Percentiles rank a stretch among this genome's conserved stretches.
These are phyloP conservation scores for Sinella curviseta DNA, from an alignment of 1,140 invertebrate genomes.

Conservation along the genomic window DNA sequence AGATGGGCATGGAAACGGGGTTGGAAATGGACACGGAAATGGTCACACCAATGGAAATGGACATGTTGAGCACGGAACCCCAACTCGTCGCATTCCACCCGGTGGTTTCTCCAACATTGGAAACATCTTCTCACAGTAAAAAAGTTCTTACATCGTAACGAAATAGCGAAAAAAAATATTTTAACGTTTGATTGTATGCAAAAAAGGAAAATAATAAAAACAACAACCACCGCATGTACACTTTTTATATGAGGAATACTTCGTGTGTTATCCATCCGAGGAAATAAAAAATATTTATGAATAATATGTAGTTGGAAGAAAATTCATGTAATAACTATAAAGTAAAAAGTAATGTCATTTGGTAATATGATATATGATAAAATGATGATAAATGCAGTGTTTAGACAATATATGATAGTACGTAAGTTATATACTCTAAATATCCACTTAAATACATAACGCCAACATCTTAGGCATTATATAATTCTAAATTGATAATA, in stretches of 20 bases:
- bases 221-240: background rate
- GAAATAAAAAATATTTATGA: background rate
- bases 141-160: background rate
- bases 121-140: background rate
- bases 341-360: too few relatives aligned
- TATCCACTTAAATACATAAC: too few relatives aligned
- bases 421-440: too few relatives aligned
- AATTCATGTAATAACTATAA: too few relatives aligned
- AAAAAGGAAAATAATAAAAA: background rate
- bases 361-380: too few relatives aligned
- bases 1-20: slow-evolving; percentile 42
- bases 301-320: background rate
- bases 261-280: background rate
- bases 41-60: slow-evolving; percentile 50
- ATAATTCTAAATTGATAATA: too few relatives aligned
- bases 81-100: slow-evolving; percentile 57
- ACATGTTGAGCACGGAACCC: slow-evolving; percentile 43
- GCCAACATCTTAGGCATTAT: too few relatives aligned
- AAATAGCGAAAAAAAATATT: background rate
- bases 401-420: too few relatives aligned
- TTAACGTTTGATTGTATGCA: background rate
- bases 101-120: slow-evolving; percentile 55
- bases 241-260: background rate
- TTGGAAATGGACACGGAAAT: slow-evolving; percentile 50
- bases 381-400: too few relatives aligned